phyloP scores from a whole-genome alignment of 2,888 invertebrate species.

The Sepioteuthis lessoniana region DNA sequence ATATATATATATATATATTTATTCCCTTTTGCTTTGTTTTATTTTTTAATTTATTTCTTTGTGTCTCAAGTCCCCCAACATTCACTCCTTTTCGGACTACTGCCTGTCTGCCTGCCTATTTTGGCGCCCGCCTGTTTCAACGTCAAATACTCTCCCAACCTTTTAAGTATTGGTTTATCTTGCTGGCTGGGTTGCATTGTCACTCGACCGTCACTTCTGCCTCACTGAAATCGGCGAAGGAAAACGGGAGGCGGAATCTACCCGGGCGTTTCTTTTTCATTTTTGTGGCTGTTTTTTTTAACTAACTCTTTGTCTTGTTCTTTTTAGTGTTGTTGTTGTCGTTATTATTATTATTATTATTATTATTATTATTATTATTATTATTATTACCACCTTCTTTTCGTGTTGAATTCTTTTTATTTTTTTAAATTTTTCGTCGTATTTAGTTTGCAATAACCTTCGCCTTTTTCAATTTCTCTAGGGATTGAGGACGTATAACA shows the following conservation, averaged over 20 bases:
- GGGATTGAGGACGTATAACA: too few species aligned
- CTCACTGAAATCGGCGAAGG: not conserved
- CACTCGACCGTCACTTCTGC: not conserved
- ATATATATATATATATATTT: not conserved
- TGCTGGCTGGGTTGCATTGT: constrained; percentile 17
- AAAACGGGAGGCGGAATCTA: not conserved
- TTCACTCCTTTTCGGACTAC: not conserved
- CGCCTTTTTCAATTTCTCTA: too few species aligned
- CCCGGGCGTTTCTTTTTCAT: not conserved
- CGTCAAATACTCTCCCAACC: not conserved
- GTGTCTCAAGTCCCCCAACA: too few species aligned
- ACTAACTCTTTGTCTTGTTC: too few species aligned
- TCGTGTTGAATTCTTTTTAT: too few species aligned
- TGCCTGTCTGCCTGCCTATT: not conserved
- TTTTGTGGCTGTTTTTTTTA: too few species aligned
- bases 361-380: too few species aligned
- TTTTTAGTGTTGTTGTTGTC: too few species aligned
- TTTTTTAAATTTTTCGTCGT: too few species aligned
- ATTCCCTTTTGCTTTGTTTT: not conserved
- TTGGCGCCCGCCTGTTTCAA: constrained; percentile 7
- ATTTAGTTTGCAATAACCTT: too few species aligned
- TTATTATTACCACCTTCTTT: too few species aligned
- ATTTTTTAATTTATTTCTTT: not conserved
- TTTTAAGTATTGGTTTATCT: not conserved
- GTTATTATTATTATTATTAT: too few species aligned